Percentiles rank a stretch among this genome's conserved stretches.
Conservation (phyloP, 2,113 vertebrate genomes). For the Meriones unguiculatus region DNA sequence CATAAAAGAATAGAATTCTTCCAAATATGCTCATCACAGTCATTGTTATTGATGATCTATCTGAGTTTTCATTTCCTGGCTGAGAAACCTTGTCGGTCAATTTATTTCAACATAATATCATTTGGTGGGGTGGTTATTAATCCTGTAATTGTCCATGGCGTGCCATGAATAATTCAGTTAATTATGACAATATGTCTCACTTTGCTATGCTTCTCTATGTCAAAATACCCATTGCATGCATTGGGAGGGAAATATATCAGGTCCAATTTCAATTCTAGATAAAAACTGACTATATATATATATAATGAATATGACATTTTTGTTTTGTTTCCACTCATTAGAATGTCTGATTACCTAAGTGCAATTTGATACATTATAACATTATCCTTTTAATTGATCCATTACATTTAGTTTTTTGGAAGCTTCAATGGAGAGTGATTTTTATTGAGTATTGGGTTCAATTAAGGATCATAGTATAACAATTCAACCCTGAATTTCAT, state of each 20-base stretch:
- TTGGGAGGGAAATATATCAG: constrained; percentile 76
- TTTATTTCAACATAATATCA: constrained; percentile 89
- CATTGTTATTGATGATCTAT: constrained; percentile 89
- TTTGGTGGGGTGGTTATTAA: constrained; percentile 88
- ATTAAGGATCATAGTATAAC: constrained; percentile 71
- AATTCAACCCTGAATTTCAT: constrained; percentile 60
- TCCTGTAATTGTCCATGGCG: constrained; percentile 89
- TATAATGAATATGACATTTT: constrained; percentile 57
- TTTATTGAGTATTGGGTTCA: constrained; percentile 82
- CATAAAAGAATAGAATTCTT: constrained; percentile 82
- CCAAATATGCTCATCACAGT: constrained; percentile 81
- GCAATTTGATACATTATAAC: constrained; percentile 76
- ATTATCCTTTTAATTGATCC: constrained; percentile 80
- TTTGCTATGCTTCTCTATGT: constrained; percentile 85
- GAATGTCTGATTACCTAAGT: constrained; percentile 64
- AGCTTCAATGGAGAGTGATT: constrained; percentile 44
- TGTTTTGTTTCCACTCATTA: constrained; percentile 48
- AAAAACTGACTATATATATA: constrained; percentile 80
- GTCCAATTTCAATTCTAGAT: constrained; percentile 80
- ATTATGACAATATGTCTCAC: constrained; percentile 91
- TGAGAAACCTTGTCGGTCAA: constrained; percentile 89
- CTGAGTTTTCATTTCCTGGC: constrained; percentile 88
- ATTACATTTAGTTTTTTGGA: constrained; percentile 68
- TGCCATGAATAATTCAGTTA: constrained; percentile 90
- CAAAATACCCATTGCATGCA: constrained; percentile 80